phyloP scores from a whole-genome alignment of 1,140 invertebrate genomes.

The Condylostylus longicornis region DNA sequence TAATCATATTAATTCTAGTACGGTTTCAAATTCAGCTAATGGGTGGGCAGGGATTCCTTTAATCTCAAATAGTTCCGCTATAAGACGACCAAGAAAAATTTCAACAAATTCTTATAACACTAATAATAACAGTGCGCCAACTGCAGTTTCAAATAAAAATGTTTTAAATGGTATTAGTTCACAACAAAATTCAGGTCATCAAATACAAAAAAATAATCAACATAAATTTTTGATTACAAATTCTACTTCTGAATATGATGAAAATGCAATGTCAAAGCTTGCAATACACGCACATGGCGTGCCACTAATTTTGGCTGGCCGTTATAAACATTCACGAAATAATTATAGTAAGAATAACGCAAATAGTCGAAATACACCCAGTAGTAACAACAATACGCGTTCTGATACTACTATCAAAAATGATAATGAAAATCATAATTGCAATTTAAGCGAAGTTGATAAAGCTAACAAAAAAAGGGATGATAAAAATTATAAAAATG shows the following conservation, averaged over 20 bases:
- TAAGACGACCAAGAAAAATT: constrained; percentile 13
- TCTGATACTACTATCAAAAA: neutral
- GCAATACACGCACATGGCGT: constrained; percentile 63
- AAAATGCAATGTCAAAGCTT: constrained; percentile 42
- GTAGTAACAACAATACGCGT: neutral
- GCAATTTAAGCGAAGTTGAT: too few species aligned
- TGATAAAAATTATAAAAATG: neutral
- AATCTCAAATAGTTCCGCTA: constrained; percentile 45
- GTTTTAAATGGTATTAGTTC: too few species aligned
- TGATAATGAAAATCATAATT: constrained; percentile 9
- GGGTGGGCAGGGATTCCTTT: constrained; percentile 53
- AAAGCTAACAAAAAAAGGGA: neutral
- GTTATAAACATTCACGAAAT: constrained; percentile 25
- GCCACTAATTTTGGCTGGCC: constrained; percentile 51
- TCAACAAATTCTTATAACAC: constrained; percentile 1
- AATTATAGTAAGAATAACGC: neutral
- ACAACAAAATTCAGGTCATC: too few species aligned
- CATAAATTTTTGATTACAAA: too few species aligned
- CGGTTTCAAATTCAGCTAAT: constrained; percentile 19
- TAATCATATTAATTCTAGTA: constrained; percentile 7
- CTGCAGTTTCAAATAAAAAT: constrained; percentile 14
- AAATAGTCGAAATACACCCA: constrained; percentile 8
- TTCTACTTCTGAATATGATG: constrained; percentile 18
- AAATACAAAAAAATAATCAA: too few species aligned
- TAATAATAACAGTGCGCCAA: constrained; percentile 3